Evolutionary conservation across 1,140 invertebrate genomes (phyloP).

Genomic region (Homalodisca vitripennis): DNA sequence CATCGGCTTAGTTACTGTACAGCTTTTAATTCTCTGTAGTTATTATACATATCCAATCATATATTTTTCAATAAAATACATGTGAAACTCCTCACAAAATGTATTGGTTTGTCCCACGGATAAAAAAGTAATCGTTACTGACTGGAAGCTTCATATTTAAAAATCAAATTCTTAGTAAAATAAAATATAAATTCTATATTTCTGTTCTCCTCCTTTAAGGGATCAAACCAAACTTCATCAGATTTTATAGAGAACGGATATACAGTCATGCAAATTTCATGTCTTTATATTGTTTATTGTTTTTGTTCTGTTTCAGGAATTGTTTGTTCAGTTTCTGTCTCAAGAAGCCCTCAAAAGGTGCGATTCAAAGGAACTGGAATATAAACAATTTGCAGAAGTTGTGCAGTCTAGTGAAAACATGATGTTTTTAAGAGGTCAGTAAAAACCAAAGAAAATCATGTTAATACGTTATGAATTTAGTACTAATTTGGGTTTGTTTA

Average conservation of each 20-base stretch:
- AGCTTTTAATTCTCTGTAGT: too few species aligned
- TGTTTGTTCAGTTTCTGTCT: slow-evolving; percentile 66
- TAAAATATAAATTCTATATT: background rate
- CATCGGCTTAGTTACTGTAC: too few species aligned
- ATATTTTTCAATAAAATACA: too few species aligned
- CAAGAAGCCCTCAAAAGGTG: slow-evolving; percentile 56
- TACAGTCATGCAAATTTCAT: background rate
- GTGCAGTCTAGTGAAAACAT: slow-evolving; percentile 61
- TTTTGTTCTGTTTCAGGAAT: slow-evolving; percentile 49
- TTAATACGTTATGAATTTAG: too few species aligned
- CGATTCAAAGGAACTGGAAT: slow-evolving; percentile 55
- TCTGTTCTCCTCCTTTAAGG: background rate
- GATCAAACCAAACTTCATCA: background rate
- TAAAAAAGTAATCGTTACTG: too few species aligned
- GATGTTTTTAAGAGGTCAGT: slow-evolving; percentile 27
- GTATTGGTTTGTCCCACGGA: too few species aligned
- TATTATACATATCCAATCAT: too few species aligned
- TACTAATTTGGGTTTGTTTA: too few species aligned
- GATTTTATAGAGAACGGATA: background rate
- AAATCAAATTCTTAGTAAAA: background rate
- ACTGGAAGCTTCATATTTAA: too few species aligned
- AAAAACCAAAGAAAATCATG: too few species aligned
- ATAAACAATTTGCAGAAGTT: slow-evolving; percentile 67
- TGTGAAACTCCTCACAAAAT: too few species aligned
- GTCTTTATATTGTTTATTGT: background rate